Evolutionary conservation across 2,797 vertebrate genomes (phyloP).

Genomic region (Lepilemur ruficaudatus): DNA sequence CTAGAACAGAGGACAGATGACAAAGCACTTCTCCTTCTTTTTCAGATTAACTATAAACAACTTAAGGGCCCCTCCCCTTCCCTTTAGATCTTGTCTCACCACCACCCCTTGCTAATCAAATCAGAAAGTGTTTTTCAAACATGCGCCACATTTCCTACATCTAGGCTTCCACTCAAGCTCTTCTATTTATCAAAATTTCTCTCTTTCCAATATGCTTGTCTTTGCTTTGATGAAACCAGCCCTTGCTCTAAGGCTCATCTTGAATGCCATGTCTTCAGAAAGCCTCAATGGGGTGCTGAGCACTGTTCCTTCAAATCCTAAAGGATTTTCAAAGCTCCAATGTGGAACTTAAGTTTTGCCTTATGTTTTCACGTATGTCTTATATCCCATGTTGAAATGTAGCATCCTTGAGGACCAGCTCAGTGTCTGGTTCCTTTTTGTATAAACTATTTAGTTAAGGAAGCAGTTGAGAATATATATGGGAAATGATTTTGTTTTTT

Average conservation of each 20-base stretch:
- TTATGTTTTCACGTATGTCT: neutral
- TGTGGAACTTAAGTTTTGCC: neutral
- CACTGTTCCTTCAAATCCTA: neutral
- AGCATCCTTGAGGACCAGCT: neutral
- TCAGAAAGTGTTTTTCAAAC: neutral
- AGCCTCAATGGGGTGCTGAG: neutral
- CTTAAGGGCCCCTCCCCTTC: neutral
- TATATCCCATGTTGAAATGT: neutral
- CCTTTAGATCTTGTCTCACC: neutral
- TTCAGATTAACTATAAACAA: neutral
- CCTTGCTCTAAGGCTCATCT: neutral
- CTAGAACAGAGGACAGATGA: neutral
- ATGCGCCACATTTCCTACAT: neutral
- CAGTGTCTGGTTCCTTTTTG: neutral
- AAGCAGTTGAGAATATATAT: neutral
- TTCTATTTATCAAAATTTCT: neutral
- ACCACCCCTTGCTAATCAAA: neutral
- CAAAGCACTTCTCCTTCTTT: neutral
- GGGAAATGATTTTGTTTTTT: neutral
- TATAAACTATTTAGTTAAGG: neutral
- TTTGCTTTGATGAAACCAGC: neutral
- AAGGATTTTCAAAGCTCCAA: neutral
- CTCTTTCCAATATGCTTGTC: neutral
- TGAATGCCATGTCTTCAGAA: too few species aligned
- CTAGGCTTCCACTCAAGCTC: neutral